phyloP scores from a whole-genome alignment of 2,888 invertebrate species.

The Synanthedon tipuliformis region DNA sequence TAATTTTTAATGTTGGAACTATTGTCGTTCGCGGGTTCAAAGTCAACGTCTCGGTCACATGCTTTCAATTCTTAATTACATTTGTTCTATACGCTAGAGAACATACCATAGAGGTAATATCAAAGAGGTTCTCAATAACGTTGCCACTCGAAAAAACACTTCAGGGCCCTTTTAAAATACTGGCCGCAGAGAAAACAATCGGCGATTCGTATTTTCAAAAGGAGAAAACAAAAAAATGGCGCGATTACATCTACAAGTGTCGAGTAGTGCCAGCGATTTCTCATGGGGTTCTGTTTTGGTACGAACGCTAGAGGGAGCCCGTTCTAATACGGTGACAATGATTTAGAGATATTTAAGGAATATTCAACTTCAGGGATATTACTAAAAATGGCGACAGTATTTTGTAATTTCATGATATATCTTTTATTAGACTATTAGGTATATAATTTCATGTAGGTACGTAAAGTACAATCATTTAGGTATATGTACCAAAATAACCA shows the following conservation, averaged over 20 bases:
- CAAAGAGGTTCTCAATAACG: constrained; percentile 51
- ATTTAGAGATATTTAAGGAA: not conserved
- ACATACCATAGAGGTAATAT: constrained; percentile 10
- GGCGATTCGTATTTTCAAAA: constrained; percentile 31
- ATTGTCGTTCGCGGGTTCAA: constrained; percentile 7
- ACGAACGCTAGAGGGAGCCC: constrained; percentile 59
- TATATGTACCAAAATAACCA: no score
- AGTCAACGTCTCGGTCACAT: constrained; percentile 26
- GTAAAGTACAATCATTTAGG: no score
- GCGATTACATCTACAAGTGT: constrained; percentile 65
- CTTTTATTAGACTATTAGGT: no score
- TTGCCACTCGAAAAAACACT: constrained; percentile 48
- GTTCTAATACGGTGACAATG: constrained; percentile 20
- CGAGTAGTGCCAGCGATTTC: constrained; percentile 50
- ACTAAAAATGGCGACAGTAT: no score
- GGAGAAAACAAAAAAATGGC: constrained; percentile 59
- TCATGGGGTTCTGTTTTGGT: constrained; percentile 68
- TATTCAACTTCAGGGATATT: no score
- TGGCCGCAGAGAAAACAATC: constrained; percentile 54
- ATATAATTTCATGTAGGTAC: no score
- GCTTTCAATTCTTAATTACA: constrained; percentile 27
- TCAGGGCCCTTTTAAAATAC: constrained; percentile 34
- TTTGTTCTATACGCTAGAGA: constrained; percentile 22
- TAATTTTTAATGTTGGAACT: constrained; percentile 3
- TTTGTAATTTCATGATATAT: no score